Base-by-base conservation (phyloP, 2,797 vertebrate species). In the Sebastiscus tertius region DNA sequence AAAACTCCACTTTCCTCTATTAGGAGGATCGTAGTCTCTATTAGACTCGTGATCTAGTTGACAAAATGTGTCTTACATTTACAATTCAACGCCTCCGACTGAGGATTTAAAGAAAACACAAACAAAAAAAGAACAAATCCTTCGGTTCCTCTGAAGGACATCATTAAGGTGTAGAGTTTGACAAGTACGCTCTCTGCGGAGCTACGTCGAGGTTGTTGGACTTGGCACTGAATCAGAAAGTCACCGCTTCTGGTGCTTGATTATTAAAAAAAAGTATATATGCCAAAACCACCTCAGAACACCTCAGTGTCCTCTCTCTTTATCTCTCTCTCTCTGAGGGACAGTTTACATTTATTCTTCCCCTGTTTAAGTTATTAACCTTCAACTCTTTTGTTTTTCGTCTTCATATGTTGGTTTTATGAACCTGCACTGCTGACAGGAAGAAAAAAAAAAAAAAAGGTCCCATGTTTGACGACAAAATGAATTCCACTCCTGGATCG, bases 221-320 rank as follows among this genome's bases (percentile, higher is more conserved):
- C 89, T 86, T 89, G 91, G 94, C 93, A 86, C 69, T 78, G 70
- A 92, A 81, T 93, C 75, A 79, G 77, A 91, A 88, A 88, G 91
- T 86, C 91, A 87, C 91, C 88, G 31, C 69, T 70, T 77, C 31
- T 75, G 92, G 90, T 93, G 89, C 92, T 91, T 34, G 20, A 82
- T 69, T 78, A 80, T 81, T 61, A n/a, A 52, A 52, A 24, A 24
- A 52, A 52, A 9, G 20, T 52, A 52, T n/a, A 52, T n/a, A 52
- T 80, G 88, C 93, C 92, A 94, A 93, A 94, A 93, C 78, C 89
- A 91, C 88, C 91, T 92, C 87, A 82, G 84, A 94, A 88, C 91
- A 93, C 89, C 92, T 91, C 91, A 89, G 91, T 95, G 92, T 93
- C 90, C 89, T 93, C 85, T 89, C 73, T 80, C 55, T 84, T 34